Base-by-base conservation (phyloP, 2,797 vertebrate species). In the Sebastes miniatus region DNA sequence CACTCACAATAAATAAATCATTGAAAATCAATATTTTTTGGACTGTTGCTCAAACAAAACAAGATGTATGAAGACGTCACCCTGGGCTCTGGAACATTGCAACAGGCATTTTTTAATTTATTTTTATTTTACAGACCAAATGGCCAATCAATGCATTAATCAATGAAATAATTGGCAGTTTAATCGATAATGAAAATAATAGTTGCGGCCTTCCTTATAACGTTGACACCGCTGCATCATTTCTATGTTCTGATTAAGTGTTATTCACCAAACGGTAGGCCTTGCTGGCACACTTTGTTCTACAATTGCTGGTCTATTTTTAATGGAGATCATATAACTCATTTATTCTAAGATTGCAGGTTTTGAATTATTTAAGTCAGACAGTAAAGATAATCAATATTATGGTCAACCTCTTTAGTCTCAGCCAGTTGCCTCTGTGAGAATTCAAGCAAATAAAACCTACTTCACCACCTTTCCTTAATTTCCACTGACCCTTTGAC, bases 11-110 rank as follows among this genome's bases (percentile, higher is more conserved):
- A n/a, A 52, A 58, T 50, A 6, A 69, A 24, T 62, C 10, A 39
- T 32, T 43, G 2, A 22, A 66, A 27, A 31, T 8, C 0, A 0
- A 36, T 4, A 1, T 12, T 16, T 25, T 64, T 58, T 12, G 20
- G 47, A 18, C 24, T 20, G 47, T 70, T 63, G 24, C 9, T 39
- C 10, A 5, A n/a, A 29, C 13, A 47, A 36, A 22, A 63, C 36
- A 29, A 31, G 34, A 47, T 59, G n/a, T 57, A 32, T 58, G 5
- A 65, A 65, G 8, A 50, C 0, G 2, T 31, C 31, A 36, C 3
- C 2, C n/a, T 13, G 13, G 3, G 13, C 18, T 13, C 14, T 25
- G 39, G n/a, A 54, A 63, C 27, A 39, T 18, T 25, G 3, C 12
- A 5, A 43, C 14, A 74, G 8, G 10, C 39, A 43, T 39, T 43